These are phyloP conservation scores for Polyommatus icarus DNA, from an alignment of 2,888 invertebrate species.

Conservation along the genomic window DNA sequence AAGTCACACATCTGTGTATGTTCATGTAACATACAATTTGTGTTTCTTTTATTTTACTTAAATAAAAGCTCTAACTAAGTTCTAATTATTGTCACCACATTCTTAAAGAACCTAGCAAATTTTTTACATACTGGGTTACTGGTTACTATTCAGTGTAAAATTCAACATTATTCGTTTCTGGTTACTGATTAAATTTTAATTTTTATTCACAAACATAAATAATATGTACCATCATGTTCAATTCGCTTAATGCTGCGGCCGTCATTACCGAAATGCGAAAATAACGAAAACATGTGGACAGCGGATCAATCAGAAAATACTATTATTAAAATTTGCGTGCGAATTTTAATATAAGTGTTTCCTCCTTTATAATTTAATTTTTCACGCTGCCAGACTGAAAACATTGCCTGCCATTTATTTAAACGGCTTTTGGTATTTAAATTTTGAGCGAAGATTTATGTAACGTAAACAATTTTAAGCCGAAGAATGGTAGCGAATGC, in stretches of 20 bases:
- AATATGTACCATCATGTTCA: neutral
- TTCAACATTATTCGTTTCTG: neutral
- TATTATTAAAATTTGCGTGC: constrained; percentile 3
- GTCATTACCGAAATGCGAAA: constrained; percentile 7
- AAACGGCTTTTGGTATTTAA: neutral
- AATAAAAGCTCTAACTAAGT: too few species aligned
- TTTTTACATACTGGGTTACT: too few species aligned
- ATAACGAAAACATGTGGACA: neutral
- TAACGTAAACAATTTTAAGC: constrained; percentile 15
- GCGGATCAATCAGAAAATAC: neutral
- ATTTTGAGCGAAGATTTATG: neutral
- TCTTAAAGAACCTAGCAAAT: too few species aligned
- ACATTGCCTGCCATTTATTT: constrained; percentile 18
- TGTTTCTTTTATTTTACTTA: too few species aligned
- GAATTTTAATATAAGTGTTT: neutral
- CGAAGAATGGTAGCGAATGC: neutral
- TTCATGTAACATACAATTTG: neutral
- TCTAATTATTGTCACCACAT: too few species aligned
- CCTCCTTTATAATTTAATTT: neutral
- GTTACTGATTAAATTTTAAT: neutral
- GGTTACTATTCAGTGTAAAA: too few species aligned
- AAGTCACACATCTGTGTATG: neutral
- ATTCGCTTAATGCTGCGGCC: neutral
- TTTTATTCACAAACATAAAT: neutral
- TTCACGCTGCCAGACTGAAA: neutral